Base-by-base conservation (phyloP, 2,797 vertebrate species). In the Paedocypris micromegethes region DNA sequence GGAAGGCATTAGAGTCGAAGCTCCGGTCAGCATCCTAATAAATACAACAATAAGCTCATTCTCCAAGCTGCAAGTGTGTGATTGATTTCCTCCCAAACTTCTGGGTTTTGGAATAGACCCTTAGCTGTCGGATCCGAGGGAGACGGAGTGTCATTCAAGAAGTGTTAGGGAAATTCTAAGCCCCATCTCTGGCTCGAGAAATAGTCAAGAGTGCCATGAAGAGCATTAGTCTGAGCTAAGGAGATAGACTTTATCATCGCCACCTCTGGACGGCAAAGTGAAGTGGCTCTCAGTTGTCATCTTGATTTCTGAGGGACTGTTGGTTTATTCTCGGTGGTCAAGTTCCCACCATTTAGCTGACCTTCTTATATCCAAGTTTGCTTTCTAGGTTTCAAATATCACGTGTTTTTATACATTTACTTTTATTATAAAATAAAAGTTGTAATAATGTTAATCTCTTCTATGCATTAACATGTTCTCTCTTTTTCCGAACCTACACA, bases 11-110 rank as follows among this genome's bases (percentile, higher is more conserved):
- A 23, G 42, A 38, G 37, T 7, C 46, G 6, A 59, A 38, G 53
- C 9, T 2, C 5, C 9, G 40, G 37, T 3, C 58, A 58, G 42
- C 8, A 8, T 74, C 46, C 40, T 75, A 79, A 78, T 71, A 64
- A 67, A 69, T 69, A 46, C 9, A 55, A 47, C 66, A 70, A 77
- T 81, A 65, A 74, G 57, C 68, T 72, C 54, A 67, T 80, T 70
- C 55, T 74, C 47, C 4, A 2, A 9, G 9, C 9, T 41, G 6
- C 9, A 2, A 47, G 57, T 2, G 38, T 49, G 9, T 60, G 77
- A 76, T 75, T 66, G 3, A 78, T 81, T 78, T 71, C 66, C 38
- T 64, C 50, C 69, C 67, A 56, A 68, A 76, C 55, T 69, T 81
- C 66, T 74, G 65, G 76, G 71, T 58, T 76, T 76, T 37, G 46